These are phyloP conservation scores for Sacculina carcini DNA, from an alignment of 2,888 invertebrate species.

Conservation along the genomic window DNA sequence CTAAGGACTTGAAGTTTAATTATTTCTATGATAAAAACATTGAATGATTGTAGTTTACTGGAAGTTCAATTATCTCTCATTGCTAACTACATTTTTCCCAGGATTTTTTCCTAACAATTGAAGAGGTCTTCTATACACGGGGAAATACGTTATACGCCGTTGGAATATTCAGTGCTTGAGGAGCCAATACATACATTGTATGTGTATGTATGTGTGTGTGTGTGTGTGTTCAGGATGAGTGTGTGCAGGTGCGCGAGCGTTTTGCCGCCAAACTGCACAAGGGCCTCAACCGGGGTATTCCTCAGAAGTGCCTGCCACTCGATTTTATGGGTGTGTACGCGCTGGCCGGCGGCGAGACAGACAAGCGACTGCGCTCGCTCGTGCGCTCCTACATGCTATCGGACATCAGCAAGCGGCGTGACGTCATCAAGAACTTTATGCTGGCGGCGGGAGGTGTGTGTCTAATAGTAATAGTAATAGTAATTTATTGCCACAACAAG, in stretches of 20 bases:
- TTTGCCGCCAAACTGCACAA: conserved; percentile 82
- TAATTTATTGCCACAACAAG: background rate
- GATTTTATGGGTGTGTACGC: conserved; percentile 94
- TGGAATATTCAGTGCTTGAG: too few relatives aligned
- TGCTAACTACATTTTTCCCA: too few relatives aligned
- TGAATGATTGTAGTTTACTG: too few relatives aligned
- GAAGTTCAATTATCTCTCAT: too few relatives aligned
- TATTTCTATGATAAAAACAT: too few relatives aligned
- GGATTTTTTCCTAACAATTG: too few relatives aligned
- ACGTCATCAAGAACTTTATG: conserved; percentile 63
- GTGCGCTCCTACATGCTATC: conserved; percentile 50
- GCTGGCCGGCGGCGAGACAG: conserved; percentile 62
- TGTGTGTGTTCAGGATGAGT: conserved; percentile 19
- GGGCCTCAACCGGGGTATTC: conserved; percentile 51
- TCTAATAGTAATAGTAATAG: background rate
- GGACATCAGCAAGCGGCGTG: conserved; percentile 62
- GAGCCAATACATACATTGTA: background rate
- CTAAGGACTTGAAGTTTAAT: background rate
- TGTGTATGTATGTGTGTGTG: background rate
- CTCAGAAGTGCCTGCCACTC: conserved; percentile 67
- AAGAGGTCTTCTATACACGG: too few relatives aligned
- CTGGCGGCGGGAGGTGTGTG: conserved; percentile 27
- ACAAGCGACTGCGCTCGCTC: conserved; percentile 36
- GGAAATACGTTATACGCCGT: too few relatives aligned
- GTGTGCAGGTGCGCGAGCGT: conserved; percentile 47